Base-by-base conservation (phyloP, 1,140 invertebrate species). In the Anadara kagoshimensis region DNA sequence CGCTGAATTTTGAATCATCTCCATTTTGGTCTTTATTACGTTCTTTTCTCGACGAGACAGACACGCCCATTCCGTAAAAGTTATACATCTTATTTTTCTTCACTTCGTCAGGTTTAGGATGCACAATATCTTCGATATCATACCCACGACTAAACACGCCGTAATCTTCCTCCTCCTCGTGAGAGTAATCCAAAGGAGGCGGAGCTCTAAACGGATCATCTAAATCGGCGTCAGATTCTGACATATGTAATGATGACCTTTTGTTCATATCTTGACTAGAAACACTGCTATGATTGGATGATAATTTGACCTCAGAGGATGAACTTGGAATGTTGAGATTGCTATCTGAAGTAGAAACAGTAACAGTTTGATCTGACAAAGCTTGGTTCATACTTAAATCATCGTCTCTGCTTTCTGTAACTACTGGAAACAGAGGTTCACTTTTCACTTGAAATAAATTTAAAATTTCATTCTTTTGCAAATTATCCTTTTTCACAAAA, bases 81-180 rank as follows among this genome's bases (percentile, higher is more conserved):
- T 53, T 61, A 44, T 51, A 73, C 47, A 73, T 12, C 51, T 73
- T 73, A 36, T 73, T 73, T 45, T 73, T 66, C 44, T 54, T 54
- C n/a, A 44, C 26, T 5, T 26, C 41, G 41, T 26, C n/a, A 20
- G 45, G 22, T 10, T 53, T 63, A 5, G 22, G 5, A 53, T 65
- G 56, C 44, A 64, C 44, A 41, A 73, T 57, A 57, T 73, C 70
- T 43, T 73, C 70, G 18, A 73, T 47, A 36, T 80, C 78, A 65
- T 78, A 80, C 26, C 78, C 81, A 12, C 72, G 75, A 57, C 92
- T 87, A 82, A 92, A 93, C 61, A 92, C 91, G 44, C 91, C 91
- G 88, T 92, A 92, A 69, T 84, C 76, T 62, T 82, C 70, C 11
- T 73, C 73, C 44, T 82, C 78, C 44, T 80, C 75, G 11, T 69